Conservation (phyloP, 2,888 invertebrate species). For the Tenthredo distinguenda region DNA sequence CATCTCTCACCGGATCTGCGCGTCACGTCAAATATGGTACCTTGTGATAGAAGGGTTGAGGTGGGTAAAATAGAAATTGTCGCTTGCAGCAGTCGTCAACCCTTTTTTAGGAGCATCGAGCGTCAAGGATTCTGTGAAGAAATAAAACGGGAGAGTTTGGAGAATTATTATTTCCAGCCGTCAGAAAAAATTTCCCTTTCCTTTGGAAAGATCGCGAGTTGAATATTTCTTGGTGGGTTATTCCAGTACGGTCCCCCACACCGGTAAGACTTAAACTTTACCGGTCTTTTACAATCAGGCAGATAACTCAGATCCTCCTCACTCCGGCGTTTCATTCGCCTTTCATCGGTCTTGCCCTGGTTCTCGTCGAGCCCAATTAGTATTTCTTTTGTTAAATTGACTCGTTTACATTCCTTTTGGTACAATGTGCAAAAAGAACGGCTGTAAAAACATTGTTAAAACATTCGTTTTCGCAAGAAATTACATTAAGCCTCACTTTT, state of each 20-base stretch:
- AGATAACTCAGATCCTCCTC: background rate
- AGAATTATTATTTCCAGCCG: slow-evolving; percentile 28
- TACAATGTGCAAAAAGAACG: background rate
- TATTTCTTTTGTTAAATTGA: background rate
- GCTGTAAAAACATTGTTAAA: background rate
- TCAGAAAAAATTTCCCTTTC: background rate
- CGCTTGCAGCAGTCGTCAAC: slow-evolving; percentile 41
- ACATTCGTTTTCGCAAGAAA: background rate
- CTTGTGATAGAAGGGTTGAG: slow-evolving; percentile 24
- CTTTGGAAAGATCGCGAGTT: background rate
- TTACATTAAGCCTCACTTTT: background rate
- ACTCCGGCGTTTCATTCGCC: background rate
- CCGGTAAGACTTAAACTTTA: slow-evolving; percentile 13
- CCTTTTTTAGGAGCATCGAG: slow-evolving; percentile 28
- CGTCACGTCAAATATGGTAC: slow-evolving; percentile 41
- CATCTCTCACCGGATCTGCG: slow-evolving; percentile 38
- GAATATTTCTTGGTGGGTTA: slow-evolving; percentile 22
- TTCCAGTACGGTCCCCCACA: slow-evolving; percentile 2
- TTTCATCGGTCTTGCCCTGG: background rate
- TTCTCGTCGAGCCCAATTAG: slow-evolving; percentile 2
- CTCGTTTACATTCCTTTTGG: background rate
- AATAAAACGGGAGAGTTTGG: slow-evolving; percentile 19
- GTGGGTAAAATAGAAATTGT: slow-evolving; percentile 42
- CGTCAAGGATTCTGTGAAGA: slow-evolving; percentile 24
- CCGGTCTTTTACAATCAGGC: slow-evolving; percentile 18